phyloP scores from a whole-genome alignment of 2,113 vertebrate species.

The Camelus bactrianus region DNA sequence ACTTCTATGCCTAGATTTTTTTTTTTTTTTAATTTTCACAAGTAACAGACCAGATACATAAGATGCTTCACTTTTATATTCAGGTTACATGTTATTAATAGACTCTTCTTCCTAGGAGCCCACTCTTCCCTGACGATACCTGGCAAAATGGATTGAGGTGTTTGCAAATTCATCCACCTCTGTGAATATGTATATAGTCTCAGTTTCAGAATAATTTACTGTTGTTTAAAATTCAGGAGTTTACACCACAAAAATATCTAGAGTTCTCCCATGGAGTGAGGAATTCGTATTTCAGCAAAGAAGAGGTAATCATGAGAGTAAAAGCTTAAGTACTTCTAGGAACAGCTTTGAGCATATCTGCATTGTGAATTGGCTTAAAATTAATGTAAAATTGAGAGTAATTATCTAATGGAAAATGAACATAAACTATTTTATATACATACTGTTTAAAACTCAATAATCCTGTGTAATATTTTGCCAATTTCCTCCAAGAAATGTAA shows the following conservation, averaged over 20 bases:
- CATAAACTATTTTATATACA: neutral
- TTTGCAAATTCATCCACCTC: neutral
- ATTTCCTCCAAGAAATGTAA: neutral
- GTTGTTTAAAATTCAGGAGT: neutral
- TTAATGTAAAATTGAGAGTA: neutral
- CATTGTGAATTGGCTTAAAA: neutral
- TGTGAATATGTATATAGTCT: neutral
- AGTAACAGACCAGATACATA: neutral
- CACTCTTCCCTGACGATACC: neutral
- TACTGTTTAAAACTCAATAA: neutral
- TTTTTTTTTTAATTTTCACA: constrained; percentile 43
- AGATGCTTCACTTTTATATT: neutral
- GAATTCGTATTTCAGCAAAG: neutral
- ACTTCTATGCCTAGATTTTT: neutral
- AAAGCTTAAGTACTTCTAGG: neutral
- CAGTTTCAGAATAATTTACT: neutral
- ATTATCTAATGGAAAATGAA: neutral
- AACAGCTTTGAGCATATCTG: neutral
- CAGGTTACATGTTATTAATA: neutral
- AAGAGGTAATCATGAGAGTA: neutral
- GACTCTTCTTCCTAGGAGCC: neutral
- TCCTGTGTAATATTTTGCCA: neutral
- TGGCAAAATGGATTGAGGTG: neutral
- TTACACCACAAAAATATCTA: neutral
- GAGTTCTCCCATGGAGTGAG: neutral